A percentile compares a stretch with the other conserved stretches of the same genome.
Conservation (phyloP, 2,888 invertebrate genomes). For the Lucinisca nassula region DNA sequence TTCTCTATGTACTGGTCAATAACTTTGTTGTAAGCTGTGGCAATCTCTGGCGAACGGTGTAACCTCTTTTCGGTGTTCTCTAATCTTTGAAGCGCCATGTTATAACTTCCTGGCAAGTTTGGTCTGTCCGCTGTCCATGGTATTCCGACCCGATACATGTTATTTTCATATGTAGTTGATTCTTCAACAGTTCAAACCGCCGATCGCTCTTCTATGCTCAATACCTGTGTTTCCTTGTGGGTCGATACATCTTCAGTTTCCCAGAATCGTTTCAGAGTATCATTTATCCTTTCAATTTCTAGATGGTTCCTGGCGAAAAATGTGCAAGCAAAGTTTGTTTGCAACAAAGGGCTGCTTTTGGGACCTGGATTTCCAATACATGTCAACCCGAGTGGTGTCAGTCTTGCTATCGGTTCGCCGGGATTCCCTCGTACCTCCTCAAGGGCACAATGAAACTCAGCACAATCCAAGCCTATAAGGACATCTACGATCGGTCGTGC, state of each 20-base stretch:
- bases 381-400: slow-evolving; percentile 64
- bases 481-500: slow-evolving; percentile 22
- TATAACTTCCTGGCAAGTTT: slow-evolving; percentile 29
- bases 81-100: slow-evolving; percentile 27
- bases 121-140: slow-evolving; percentile 34
- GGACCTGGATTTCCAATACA: slow-evolving; percentile 31
- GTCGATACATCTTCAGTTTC: slow-evolving; percentile 22
- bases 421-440: slow-evolving; percentile 41
- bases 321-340: neutral
- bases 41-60: neutral
- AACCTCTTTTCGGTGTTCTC: slow-evolving; percentile 34
- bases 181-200: neutral
- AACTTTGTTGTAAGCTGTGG: neutral
- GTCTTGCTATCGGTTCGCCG: slow-evolving; percentile 52
- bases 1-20: slow-evolving; percentile 6
- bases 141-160: slow-evolving; percentile 32
- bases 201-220: neutral
- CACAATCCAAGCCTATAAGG: slow-evolving; percentile 60
- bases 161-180: neutral
- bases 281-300: neutral
- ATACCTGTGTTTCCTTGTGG: neutral
- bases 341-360: neutral
- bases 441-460: slow-evolving; percentile 48
- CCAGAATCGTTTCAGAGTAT: slow-evolving; percentile 24
- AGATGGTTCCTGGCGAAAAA: neutral